These are phyloP conservation scores for Turdus rufiventris DNA, from an alignment of 2,113 vertebrate species.

Conservation along the genomic window DNA sequence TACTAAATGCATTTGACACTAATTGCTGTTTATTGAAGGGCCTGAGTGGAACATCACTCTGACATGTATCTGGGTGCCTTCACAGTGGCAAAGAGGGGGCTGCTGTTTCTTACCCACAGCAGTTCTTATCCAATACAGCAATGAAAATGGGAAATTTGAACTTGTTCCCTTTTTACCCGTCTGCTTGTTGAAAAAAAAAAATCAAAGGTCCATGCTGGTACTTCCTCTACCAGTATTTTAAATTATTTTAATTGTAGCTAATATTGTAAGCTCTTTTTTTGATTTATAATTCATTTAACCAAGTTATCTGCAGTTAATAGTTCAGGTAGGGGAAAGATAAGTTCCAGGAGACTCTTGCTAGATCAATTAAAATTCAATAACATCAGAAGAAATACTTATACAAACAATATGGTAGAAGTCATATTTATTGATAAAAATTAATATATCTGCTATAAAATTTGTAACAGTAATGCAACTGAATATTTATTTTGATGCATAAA, in stretches of 20 bases:
- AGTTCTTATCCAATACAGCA: not conserved
- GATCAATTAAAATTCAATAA: not conserved
- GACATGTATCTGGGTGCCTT: not conserved
- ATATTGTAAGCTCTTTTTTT: not conserved
- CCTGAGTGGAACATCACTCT: not conserved
- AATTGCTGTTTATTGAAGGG: conserved; percentile 42
- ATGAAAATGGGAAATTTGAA: not conserved
- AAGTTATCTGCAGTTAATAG: not conserved
- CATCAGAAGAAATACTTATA: conserved; percentile 13
- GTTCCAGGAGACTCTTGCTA: not conserved
- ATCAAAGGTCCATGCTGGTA: not conserved
- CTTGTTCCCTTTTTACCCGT: not conserved
- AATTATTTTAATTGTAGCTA: not conserved
- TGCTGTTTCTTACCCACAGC: not conserved
- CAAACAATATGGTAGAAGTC: conserved; percentile 72
- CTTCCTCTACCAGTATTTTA: not conserved
- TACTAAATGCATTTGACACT: conserved; percentile 41
- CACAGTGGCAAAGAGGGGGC: not conserved
- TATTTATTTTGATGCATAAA: conserved; percentile 81
- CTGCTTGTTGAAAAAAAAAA: not conserved
- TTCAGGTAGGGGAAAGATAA: not conserved
- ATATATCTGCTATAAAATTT: conserved; percentile 84
- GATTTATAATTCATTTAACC: not conserved
- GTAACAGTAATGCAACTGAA: conserved; percentile 79
- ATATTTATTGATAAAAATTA: conserved; percentile 84